Evolutionary conservation across 2,888 invertebrate genomes (phyloP).

Genomic region (Rhabditoides inermis): DNA sequence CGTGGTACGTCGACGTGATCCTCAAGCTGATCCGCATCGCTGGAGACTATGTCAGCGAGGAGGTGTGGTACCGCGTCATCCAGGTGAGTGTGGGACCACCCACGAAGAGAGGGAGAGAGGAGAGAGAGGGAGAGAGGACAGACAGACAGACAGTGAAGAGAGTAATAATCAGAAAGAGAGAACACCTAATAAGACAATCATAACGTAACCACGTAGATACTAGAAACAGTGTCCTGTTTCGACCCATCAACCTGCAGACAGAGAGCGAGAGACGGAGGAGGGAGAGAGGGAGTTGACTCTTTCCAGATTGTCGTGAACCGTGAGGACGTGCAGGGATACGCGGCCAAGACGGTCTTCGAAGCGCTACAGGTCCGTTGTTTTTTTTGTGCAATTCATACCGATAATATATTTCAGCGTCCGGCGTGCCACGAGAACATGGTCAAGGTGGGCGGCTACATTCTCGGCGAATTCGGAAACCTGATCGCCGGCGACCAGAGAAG

Average conservation of each 20-base stretch:
- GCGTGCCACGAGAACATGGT: slow-evolving; percentile 99
- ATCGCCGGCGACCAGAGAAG: slow-evolving; percentile 97
- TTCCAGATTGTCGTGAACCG: slow-evolving; percentile 92
- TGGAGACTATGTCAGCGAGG: slow-evolving; percentile 98
- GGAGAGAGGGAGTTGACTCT: too few species aligned
- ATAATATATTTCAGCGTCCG: slow-evolving; percentile 74
- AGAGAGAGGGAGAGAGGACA: too few species aligned
- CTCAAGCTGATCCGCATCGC: slow-evolving; percentile 96
- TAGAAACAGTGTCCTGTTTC: too few species aligned
- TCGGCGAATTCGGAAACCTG: slow-evolving; percentile 97
- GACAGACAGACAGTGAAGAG: too few species aligned
- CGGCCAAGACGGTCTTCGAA: slow-evolving; percentile 98
- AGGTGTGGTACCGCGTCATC: slow-evolving; percentile 98
- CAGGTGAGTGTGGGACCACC: slow-evolving; percentile 22
- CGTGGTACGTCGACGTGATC: slow-evolving; percentile 89
- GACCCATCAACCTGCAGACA: too few species aligned
- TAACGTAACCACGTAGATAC: too few species aligned
- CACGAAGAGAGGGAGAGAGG: neutral
- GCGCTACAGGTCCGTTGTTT: slow-evolving; percentile 32
- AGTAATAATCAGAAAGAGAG: too few species aligned
- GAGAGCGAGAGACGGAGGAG: neutral
- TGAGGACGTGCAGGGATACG: slow-evolving; percentile 98
- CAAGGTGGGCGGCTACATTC: slow-evolving; percentile 96
- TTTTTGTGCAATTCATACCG: too few species aligned
- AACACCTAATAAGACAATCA: neutral